Base-by-base conservation (phyloP, 2,888 invertebrate genomes). In the Heliconius aoede region DNA sequence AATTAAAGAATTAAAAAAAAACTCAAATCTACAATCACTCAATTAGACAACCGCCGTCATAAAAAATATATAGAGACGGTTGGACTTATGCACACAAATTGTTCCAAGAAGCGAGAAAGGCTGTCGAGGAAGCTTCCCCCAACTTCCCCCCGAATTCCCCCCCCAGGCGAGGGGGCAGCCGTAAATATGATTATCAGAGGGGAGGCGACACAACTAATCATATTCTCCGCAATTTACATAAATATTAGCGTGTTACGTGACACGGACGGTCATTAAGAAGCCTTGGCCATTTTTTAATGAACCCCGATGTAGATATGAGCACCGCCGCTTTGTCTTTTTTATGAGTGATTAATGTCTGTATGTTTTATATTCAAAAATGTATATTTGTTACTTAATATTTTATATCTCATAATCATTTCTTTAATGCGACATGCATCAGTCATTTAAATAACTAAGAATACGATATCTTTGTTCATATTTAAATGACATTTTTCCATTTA, bases 211-310 rank as follows among this genome's bases (percentile, higher is more conserved):
- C 88, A 91, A 91, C 91, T 94, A 94, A 94, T 94, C 94, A 94
- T 94, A 94, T 94, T 94, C 94, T 94, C 88, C 88, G 90, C 92
- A 93, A 94, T 94, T 94, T 94, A 93, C 94, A 94, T 94, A 94
- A 94, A 94, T 94, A 94, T 94, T 90, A 93, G 89, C 91, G 89
- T 92, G 91, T 91, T 91, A 90, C 93, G 93, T 94, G 94, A 91
- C 92, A 91, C 90, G 85, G 81, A 83, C 84, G 84, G 86, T 87
- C 87, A 87, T 87, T 87, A 87, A 83, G 88, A 87, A 87, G 88
- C 86, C 85, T 86, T 85, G 85, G 84, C 84, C 84, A 85, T 85
- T 85, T 86, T 83, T 88, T 90, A 91, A 90, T 90, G 89, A 88
- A 86, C 84, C 79, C 85, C 85, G 91, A 92, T 91, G 89, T 87